A percentile compares a stretch with the other conserved stretches of the same genome.
Evolutionary conservation across 2,888 invertebrate species (phyloP).

Genomic region (Eretmocerus hayati): DNA sequence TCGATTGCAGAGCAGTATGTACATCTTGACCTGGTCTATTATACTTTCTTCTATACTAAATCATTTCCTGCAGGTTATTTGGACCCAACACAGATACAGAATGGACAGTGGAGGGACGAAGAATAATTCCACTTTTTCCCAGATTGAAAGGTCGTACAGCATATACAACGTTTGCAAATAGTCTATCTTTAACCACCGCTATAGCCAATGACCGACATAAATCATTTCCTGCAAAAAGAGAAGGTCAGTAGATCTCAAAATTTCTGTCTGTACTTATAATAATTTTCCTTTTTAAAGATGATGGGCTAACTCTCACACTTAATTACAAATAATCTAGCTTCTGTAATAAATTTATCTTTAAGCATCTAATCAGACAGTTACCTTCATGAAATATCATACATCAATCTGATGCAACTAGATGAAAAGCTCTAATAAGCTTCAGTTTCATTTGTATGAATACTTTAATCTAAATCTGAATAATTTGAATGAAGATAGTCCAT

Average conservation of each 20-base stretch:
- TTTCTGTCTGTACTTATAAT: background rate
- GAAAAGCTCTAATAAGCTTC: too few relatives aligned
- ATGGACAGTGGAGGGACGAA: constrained; percentile 83
- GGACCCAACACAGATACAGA: constrained; percentile 55
- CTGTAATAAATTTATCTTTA: too few relatives aligned
- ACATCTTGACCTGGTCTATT: background rate
- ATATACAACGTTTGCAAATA: constrained; percentile 76
- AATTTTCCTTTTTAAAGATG: background rate
- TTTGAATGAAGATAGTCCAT: too few relatives aligned
- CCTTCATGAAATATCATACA: background rate
- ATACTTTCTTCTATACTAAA: too few relatives aligned
- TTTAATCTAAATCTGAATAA: too few relatives aligned
- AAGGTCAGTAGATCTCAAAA: constrained; percentile 10
- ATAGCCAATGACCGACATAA: constrained; percentile 58
- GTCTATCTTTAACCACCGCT: constrained; percentile 60
- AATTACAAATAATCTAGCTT: constrained; percentile 1
- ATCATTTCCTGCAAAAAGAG: constrained; percentile 16
- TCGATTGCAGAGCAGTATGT: constrained; percentile 86
- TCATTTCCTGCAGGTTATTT: constrained; percentile 50
- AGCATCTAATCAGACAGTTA: too few relatives aligned
- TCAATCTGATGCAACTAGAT: too few relatives aligned
- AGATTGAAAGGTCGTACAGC: constrained; percentile 79
- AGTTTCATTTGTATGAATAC: too few relatives aligned
- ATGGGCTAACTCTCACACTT: background rate
- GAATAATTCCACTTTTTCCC: constrained; percentile 75